A percentile compares a stretch with the other conserved stretches of the same genome.
Evolutionary conservation across 2,113 vertebrate genomes (phyloP).

Genomic region (Nycticebus coucang): DNA sequence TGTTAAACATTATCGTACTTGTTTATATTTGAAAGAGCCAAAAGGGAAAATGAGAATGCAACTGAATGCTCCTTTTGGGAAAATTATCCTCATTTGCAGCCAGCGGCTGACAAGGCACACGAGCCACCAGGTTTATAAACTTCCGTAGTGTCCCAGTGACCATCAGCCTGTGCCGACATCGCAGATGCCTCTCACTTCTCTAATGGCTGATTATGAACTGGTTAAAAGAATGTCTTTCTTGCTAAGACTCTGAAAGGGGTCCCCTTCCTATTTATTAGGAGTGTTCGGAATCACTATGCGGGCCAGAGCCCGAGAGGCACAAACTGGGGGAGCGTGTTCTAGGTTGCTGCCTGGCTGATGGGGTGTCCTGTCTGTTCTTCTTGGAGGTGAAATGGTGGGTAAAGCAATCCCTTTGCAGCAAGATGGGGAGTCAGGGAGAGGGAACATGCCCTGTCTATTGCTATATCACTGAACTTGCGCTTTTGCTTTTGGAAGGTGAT

Average conservation of each 20-base stretch:
- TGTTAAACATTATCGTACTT: slow-evolving; percentile 78
- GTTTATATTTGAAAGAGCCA: slow-evolving; percentile 83
- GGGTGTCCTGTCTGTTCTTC: neutral
- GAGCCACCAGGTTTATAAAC: slow-evolving; percentile 66
- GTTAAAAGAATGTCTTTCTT: slow-evolving; percentile 54
- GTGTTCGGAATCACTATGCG: rapidly evolving
- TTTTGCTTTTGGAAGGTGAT: neutral
- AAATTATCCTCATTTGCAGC: slow-evolving; percentile 78
- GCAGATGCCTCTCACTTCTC: slow-evolving; percentile 12
- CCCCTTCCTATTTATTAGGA: neutral
- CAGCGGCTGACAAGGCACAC: slow-evolving; percentile 71
- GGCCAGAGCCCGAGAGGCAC: neutral
- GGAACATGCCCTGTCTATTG: rapidly evolving
- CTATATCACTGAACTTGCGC: neutral
- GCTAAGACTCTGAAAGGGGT: neutral
- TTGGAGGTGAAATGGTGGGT: neutral
- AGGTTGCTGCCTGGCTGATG: neutral
- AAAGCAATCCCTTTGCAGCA: neutral
- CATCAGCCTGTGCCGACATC: slow-evolving; percentile 58
- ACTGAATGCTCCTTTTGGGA: slow-evolving; percentile 77
- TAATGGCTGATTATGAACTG: slow-evolving; percentile 39
- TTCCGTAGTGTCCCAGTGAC: slow-evolving; percentile 62
- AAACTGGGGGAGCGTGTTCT: neutral
- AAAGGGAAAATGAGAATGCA: slow-evolving; percentile 79
- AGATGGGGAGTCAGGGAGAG: neutral